phyloP scores from a whole-genome alignment of 2,888 invertebrate species.

The Trilocha varians region DNA sequence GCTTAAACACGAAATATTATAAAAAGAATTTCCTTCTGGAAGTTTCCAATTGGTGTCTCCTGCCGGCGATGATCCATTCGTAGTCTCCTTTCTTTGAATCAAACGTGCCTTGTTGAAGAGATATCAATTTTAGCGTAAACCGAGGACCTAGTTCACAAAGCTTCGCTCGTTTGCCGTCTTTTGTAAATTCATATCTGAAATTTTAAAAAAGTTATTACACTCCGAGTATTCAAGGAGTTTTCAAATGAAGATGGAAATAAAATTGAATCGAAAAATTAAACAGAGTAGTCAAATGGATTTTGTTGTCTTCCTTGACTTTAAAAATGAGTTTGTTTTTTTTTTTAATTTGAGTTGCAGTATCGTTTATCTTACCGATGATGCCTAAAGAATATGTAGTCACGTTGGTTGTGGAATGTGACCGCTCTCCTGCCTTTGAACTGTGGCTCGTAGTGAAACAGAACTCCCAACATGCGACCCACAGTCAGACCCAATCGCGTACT shows the following conservation, averaged over 20 bases:
- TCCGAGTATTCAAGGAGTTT: no score
- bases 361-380: constrained; percentile 84
- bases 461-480: constrained; percentile 93
- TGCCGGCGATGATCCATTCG: constrained; percentile 93
- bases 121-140: constrained; percentile 93
- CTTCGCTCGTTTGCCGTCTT: constrained; percentile 80
- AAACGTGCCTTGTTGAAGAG: constrained; percentile 97
- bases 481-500: constrained; percentile 93
- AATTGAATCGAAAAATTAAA: no score
- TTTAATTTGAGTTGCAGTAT: no score
- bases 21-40: constrained; percentile 94
- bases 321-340: no score
- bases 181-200: no score
- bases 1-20: constrained; percentile 44
- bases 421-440: constrained; percentile 94
- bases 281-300: no score
- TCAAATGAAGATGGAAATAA: no score
- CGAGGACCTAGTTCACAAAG: constrained; percentile 96
- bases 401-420: constrained; percentile 98
- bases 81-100: constrained; percentile 97
- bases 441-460: constrained; percentile 96
- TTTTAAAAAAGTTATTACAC: no score
- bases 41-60: constrained; percentile 94
- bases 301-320: no score
- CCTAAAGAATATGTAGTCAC: constrained; percentile 98